phyloP scores from a whole-genome alignment of 2,888 invertebrate species.

The Arrhopalites spinosus region DNA sequence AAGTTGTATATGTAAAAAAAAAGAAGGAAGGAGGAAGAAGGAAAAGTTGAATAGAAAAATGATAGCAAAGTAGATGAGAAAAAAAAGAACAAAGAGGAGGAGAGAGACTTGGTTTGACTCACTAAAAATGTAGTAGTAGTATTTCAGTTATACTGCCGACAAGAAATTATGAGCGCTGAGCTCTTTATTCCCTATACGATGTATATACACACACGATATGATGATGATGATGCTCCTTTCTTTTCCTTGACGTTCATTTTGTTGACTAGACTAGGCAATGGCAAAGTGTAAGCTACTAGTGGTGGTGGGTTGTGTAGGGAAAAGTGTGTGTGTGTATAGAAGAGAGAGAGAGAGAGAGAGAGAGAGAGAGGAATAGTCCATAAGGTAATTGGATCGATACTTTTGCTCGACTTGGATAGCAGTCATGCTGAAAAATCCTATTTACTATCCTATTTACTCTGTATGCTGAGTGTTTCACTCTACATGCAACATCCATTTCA shows the following conservation, averaged over 20 bases:
- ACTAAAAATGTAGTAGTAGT: too few species aligned
- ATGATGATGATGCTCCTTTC: too few species aligned
- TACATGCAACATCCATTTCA: slow-evolving; percentile 56
- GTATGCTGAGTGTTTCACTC: slow-evolving; percentile 36
- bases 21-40: not conserved
- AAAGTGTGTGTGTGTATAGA: slow-evolving; percentile 3
- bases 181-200: not conserved
- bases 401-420: slow-evolving; percentile 39
- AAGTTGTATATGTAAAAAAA: not conserved
- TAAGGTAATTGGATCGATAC: slow-evolving; percentile 56
- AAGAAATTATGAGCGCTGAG: too few species aligned
- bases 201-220: not conserved
- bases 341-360: slow-evolving; percentile 30
- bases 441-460: slow-evolving; percentile 47
- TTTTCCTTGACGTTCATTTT: too few species aligned
- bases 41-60: not conserved
- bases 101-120: too few species aligned
- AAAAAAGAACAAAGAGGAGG: too few species aligned
- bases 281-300: not conserved
- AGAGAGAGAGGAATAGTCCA: slow-evolving; percentile 48
- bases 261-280: not conserved
- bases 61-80: too few species aligned
- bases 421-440: slow-evolving; percentile 50
- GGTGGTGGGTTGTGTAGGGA: not conserved
- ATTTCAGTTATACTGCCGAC: too few species aligned